Conservation (phyloP, 2,888 invertebrate genomes). For the Meandrusa payeni region DNA sequence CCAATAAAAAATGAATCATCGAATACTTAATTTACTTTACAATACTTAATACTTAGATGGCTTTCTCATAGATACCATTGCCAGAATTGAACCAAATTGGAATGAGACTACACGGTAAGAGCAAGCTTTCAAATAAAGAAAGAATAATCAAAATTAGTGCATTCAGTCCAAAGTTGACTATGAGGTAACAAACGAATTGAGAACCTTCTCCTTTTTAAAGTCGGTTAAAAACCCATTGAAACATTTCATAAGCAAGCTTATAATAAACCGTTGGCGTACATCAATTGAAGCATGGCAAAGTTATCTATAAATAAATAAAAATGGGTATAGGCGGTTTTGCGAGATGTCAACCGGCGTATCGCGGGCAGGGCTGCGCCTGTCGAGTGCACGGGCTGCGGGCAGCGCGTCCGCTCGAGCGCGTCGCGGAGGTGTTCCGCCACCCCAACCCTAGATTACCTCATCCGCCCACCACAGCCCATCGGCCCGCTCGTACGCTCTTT, state of each 20-base stretch:
- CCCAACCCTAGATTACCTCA: conserved; percentile 32
- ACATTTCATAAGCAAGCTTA: neutral
- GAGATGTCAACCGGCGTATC: conserved; percentile 38
- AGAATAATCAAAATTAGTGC: no score
- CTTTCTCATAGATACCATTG: no score
- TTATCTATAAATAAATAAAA: conserved; percentile 14
- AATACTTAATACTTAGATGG: no score
- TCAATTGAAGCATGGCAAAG: neutral
- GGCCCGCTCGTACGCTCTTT: conserved; percentile 30
- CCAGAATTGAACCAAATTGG: no score
- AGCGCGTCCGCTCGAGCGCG: conserved; percentile 42
- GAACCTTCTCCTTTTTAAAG: no score
- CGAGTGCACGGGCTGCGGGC: conserved; percentile 46
- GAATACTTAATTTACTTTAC: no score
- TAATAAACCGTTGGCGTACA: conserved; percentile 4
- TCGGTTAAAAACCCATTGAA: no score
- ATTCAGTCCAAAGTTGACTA: no score
- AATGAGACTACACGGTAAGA: no score
- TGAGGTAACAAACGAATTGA: no score
- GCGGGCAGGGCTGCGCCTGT: conserved; percentile 43
- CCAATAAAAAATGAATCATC: no score
- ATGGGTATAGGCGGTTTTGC: conserved; percentile 30
- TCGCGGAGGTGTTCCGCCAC: conserved; percentile 40
- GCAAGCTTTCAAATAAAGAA: no score
- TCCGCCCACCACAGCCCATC: conserved; percentile 38